Conservation (phyloP, 2,888 invertebrate genomes). For the Fissipunctia ypsillon region DNA sequence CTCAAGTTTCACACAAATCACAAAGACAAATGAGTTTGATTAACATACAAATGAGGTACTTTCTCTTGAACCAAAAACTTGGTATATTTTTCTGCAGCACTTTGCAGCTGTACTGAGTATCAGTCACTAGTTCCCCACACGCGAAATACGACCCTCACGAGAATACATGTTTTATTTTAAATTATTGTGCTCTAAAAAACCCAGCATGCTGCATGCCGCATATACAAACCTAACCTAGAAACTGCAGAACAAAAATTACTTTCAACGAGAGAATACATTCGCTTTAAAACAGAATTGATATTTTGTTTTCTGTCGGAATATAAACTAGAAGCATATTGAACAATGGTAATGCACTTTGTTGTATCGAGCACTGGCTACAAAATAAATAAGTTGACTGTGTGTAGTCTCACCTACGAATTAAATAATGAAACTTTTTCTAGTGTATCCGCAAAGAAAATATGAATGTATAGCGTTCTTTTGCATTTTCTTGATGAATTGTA, state of each 20-base stretch:
- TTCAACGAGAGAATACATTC: constrained; percentile 20
- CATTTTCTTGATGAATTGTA: constrained; percentile 7
- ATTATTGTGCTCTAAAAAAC: constrained; percentile 34
- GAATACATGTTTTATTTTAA: constrained; percentile 46
- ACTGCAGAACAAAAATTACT: constrained; percentile 28
- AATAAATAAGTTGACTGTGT: constrained; percentile 6
- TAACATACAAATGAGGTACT: constrained; percentile 56
- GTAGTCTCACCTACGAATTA: background rate
- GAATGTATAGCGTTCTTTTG: background rate
- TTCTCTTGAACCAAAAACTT: constrained; percentile 31
- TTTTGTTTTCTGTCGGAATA: constrained; percentile 6
- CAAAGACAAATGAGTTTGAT: constrained; percentile 35
- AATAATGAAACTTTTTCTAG: constrained; percentile 2
- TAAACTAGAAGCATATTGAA: constrained; percentile 29
- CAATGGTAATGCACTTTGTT: constrained; percentile 24
- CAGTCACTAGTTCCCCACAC: constrained; percentile 46
- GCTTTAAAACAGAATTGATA: constrained; percentile 37
- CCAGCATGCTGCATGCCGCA: constrained; percentile 14
- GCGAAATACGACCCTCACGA: constrained; percentile 36
- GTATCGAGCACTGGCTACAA: background rate
- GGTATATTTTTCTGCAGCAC: constrained; percentile 27
- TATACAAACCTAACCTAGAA: constrained; percentile 22
- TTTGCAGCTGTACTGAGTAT: constrained; percentile 23
- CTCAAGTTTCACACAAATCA: constrained; percentile 17
- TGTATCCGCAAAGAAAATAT: constrained; percentile 4